Conservation (phyloP, 2,888 invertebrate species). For the Philonicus albiceps region DNA sequence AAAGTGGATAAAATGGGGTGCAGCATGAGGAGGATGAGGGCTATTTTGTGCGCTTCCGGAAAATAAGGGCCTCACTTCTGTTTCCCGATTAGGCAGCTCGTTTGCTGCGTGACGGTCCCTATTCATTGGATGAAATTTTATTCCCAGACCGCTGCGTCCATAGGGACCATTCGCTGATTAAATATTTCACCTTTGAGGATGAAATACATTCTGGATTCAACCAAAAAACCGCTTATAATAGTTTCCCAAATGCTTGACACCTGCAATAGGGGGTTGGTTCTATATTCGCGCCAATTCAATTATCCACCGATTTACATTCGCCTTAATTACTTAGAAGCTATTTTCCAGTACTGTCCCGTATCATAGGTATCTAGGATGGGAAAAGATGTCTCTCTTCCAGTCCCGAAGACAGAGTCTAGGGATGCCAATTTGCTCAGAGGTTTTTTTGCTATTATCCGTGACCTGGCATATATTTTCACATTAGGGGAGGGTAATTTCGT, state of each 20-base stretch:
- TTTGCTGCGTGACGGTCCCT: neutral
- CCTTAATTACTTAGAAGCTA: constrained; percentile 31
- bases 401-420: neutral
- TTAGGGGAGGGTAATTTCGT: constrained; percentile 46
- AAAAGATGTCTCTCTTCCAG: neutral
- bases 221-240: neutral
- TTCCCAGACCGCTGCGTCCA: neutral
- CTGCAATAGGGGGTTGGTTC: neutral
- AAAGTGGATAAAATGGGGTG: neutral
- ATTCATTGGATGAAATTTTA: neutral
- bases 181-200: neutral
- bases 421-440: constrained; percentile 45
- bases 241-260: neutral
- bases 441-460: constrained; percentile 47
- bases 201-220: neutral
- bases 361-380: neutral
- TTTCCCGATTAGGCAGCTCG: neutral
- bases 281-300: constrained; percentile 26
- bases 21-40: neutral
- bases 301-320: constrained; percentile 31
- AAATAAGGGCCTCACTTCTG: neutral
- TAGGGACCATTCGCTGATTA: neutral
- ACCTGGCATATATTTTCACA: constrained; percentile 48
- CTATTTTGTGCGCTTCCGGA: neutral
- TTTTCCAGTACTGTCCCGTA: neutral